Base-by-base conservation (phyloP, 2,113 vertebrate genomes). In the Peromyscus californicus region DNA sequence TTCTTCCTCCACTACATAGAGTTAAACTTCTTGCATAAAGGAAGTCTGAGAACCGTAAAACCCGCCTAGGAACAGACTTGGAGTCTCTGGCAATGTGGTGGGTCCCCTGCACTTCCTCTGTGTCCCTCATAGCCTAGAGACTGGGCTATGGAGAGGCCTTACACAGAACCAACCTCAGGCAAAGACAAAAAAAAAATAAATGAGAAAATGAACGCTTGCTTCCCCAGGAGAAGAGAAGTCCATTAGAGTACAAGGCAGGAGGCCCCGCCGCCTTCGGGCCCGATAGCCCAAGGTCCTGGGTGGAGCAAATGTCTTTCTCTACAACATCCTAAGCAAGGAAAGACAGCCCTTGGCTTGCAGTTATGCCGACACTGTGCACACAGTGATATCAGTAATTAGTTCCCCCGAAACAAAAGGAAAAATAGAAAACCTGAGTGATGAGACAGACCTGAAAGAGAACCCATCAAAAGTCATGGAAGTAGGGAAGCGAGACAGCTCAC, bases 381-480 rank as follows among this genome's bases (percentile, higher is more conserved):
- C 72, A 39, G 16, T 78, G 65, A 13, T 17, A 45, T 45, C 75
- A 96, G 13, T 5, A 33, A 51, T n/a, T 26, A 83, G 61, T 83
- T 65, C 31, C 67, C 42, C 79, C 17, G 3, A 63, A 84, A 31
- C 39, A 48, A 42, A 48, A 67, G 2, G 33, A 45, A 45, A 65
- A 26, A 10, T 10, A 39, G 59, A 33, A 86, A 86, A 65, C 33
- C 84, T 67, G 42, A 67, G 63, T 19, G 31, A 33, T 33, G 39
- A 19, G 13, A 13, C 21, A 85, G 59, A 85, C 80, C 54, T 59
- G 13, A 65, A 65, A 85, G 82, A 86, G 42, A 67, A 33, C 24
- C 1, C 4, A 31, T 0, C 3, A 33, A 63, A 87, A 74, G 33
- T 45, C 9, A 42, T 21, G 0, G 13, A 72, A 31, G 4, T 8